Conservation (phyloP, 2,888 invertebrate species). For the Clostera curtula region DNA sequence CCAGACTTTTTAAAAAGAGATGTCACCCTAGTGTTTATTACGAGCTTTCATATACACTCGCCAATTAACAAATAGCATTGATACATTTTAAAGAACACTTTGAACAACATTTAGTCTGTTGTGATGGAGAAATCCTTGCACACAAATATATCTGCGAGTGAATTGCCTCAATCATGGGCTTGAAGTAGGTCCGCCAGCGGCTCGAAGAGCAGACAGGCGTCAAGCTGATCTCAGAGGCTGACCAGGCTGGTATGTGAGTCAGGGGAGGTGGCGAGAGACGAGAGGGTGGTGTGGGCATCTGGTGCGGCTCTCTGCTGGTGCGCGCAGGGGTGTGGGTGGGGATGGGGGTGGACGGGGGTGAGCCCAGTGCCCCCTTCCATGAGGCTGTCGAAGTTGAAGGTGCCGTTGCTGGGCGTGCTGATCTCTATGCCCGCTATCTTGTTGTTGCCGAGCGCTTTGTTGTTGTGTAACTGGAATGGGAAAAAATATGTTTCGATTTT, state of each 20-base stretch:
- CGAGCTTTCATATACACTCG: no score
- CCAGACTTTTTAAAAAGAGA: no score
- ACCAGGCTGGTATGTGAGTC: constrained; percentile 86
- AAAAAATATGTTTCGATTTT: background rate
- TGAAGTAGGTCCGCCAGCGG: no score
- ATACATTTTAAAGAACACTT: no score
- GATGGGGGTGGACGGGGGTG: constrained; percentile 82
- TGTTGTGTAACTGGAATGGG: constrained; percentile 58
- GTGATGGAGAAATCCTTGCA: no score
- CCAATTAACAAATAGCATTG: no score
- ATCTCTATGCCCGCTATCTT: constrained; percentile 88
- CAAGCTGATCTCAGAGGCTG: constrained; percentile 79
- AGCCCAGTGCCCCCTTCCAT: constrained; percentile 96
- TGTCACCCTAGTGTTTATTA: no score
- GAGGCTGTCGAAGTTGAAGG: constrained; percentile 93
- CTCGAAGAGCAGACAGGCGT: constrained; percentile 26
- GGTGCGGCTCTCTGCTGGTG: constrained; percentile 84
- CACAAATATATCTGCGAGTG: no score
- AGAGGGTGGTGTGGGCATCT: no score
- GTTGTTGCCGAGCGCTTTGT: constrained; percentile 62
- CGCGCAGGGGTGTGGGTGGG: constrained; percentile 84
- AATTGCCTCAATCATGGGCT: no score
- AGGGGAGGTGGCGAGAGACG: constrained; percentile 76
- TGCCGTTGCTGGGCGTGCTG: constrained; percentile 90
- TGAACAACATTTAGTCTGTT: no score